Base-by-base conservation (phyloP, 2,888 invertebrate genomes). In the Diplazon laetatorius region DNA sequence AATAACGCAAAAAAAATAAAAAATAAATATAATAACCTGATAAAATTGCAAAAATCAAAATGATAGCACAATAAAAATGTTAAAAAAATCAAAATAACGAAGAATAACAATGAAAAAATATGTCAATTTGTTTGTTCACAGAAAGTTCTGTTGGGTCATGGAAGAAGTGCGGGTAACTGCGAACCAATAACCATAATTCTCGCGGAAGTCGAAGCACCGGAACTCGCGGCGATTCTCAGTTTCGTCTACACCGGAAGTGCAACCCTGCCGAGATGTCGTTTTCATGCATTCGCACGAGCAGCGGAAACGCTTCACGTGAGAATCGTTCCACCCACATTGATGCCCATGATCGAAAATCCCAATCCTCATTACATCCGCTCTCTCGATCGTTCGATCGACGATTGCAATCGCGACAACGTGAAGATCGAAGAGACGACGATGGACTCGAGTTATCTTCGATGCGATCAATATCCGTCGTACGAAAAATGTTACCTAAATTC, bases 221-320 rank as follows among this genome's bases (percentile, higher is more conserved):
- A 93, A 79, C 93, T 95, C 91, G 92, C 93, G 0, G 92, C 93
- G 12, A 92, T 95, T 8, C 92, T 95, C 46, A 94, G 94, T 85
- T 95, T 95, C 85, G 93, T 95, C 79, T 95, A 95, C 87, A 94
- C 94, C 46, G 95, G 95, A 69, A 94, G 93, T 87, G 94, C 94
- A 0, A 90, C 92, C 2, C 90, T 95, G 30, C 92, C 93, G n/a
- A 92, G 92, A 44, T 91, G 92, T n/a, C 92, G 93, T 76, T 84
- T 95, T 20, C 89, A 92, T 62, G 92, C 93, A 57, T 95, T 95
- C 85, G 88, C 95, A 39, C 92, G 93, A 25, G 93, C 94, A 1
- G 92, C 94, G 4, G 87, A 88, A 37, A 83, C 88, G 1, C 82
- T 90, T 1, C 87, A 80, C 16, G 88, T 90, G 6, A 79, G 82